Conservation (phyloP, 2,888 invertebrate genomes). For the Andrena flavipes region DNA sequence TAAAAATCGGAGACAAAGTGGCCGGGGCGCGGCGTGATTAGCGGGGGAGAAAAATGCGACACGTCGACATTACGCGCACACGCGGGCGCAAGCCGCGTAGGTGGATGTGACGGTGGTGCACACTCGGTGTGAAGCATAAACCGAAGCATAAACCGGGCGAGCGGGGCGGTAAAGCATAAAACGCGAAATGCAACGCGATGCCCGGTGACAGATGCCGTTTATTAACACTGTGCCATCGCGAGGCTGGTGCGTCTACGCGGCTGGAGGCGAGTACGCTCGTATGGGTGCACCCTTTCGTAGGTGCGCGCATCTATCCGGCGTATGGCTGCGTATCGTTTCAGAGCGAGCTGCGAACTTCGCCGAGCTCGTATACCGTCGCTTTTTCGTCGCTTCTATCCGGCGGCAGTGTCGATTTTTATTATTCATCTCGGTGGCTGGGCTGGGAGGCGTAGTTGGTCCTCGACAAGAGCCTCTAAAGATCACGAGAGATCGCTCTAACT, state of each 20-base stretch:
- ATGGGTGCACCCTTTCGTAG: not conserved
- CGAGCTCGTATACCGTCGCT: constrained; percentile 13
- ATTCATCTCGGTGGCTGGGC: constrained; percentile 51
- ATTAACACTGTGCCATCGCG: constrained; percentile 77
- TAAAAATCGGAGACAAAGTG: constrained; percentile 68
- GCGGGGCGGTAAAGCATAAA: constrained; percentile 81
- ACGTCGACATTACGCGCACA: constrained; percentile 73
- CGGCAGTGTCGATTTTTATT: constrained; percentile 58
- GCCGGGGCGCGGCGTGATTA: constrained; percentile 65
- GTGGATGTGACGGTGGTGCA: constrained; percentile 72
- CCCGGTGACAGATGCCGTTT: constrained; percentile 84
- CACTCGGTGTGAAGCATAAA: constrained; percentile 84
- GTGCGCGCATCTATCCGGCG: not conserved
- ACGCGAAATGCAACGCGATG: constrained; percentile 81
- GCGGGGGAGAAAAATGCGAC: constrained; percentile 64
- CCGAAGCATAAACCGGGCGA: constrained; percentile 81
- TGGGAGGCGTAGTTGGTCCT: constrained; percentile 7
- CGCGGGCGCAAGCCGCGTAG: constrained; percentile 61
- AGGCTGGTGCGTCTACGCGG: constrained; percentile 21
- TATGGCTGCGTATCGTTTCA: constrained; percentile 34
- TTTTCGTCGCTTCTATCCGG: constrained; percentile 12
- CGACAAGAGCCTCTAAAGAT: constrained; percentile 45
- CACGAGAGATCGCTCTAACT: constrained; percentile 50
- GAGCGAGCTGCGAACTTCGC: constrained; percentile 43
- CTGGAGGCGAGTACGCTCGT: not conserved